phyloP scores from a whole-genome alignment of 2,888 invertebrate genomes.

The Cacoxenus indagator region DNA sequence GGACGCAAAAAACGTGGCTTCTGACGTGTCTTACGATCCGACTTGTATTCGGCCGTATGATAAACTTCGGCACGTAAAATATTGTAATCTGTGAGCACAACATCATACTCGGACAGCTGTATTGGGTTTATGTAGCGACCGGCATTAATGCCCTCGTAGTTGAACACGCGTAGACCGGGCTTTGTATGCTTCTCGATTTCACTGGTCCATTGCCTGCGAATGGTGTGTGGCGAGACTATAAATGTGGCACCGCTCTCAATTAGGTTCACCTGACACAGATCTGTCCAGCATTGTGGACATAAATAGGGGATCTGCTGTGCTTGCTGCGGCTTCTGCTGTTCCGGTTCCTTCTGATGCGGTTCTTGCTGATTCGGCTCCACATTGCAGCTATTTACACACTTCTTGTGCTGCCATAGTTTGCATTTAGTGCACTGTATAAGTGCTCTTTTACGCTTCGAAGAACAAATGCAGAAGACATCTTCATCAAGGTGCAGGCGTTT shows the following conservation, averaged over 20 bases:
- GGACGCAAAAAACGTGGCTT: constrained; percentile 77
- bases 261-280: constrained; percentile 37
- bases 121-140: constrained; percentile 73
- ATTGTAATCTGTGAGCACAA: constrained; percentile 81
- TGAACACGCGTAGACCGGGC: constrained; percentile 71
- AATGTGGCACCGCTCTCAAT: constrained; percentile 76
- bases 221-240: constrained; percentile 79
- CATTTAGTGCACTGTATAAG: constrained; percentile 75
- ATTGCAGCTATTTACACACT: constrained; percentile 72
- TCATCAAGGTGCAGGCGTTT: constrained; percentile 21
- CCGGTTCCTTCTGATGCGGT: too few relatives aligned
- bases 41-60: constrained; percentile 73
- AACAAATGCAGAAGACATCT: constrained; percentile 69
- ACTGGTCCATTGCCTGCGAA: constrained; percentile 80
- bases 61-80: constrained; percentile 76
- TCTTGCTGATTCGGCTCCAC: too few relatives aligned
- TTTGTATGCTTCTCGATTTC: constrained; percentile 77
- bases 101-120: constrained; percentile 76
- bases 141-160: constrained; percentile 71
- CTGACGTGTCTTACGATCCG: constrained; percentile 71
- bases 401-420: constrained; percentile 75
- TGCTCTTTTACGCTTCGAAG: constrained; percentile 18
- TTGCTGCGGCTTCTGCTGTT: constrained; percentile 35
- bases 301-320: constrained; percentile 70
- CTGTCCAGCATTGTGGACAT: constrained; percentile 79